Evolutionary conservation across 1,140 invertebrate genomes (phyloP).

Genomic region (Drosophila paulistorum): DNA sequence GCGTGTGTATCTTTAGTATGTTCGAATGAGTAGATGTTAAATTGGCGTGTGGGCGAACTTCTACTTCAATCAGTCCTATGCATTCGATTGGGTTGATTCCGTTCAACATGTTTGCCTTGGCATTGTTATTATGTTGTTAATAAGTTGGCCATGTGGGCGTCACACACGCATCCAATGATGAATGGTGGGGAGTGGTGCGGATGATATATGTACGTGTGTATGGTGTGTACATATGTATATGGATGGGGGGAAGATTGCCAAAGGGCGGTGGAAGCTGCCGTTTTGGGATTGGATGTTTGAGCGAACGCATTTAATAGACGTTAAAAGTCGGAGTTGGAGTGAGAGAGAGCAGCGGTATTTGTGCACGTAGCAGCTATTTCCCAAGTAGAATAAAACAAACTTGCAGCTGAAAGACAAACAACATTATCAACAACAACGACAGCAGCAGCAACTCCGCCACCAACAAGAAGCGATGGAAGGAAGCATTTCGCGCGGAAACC

Average conservation of each 20-base stretch:
- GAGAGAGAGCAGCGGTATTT: background rate
- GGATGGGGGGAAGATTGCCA: background rate
- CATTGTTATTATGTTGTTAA: slow-evolving; percentile 67
- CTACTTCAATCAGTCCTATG: background rate
- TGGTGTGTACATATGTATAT: too few relatives aligned
- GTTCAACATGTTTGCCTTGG: slow-evolving; percentile 48
- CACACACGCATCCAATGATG: slow-evolving; percentile 26
- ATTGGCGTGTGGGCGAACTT: background rate
- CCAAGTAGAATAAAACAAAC: slow-evolving; percentile 35
- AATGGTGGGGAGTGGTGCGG: slow-evolving; percentile 8
- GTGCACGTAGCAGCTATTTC: slow-evolving; percentile 33
- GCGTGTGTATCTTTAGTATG: too few relatives aligned
- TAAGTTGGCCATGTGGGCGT: slow-evolving; percentile 56
- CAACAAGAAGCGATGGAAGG: background rate
- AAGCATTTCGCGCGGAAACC: slow-evolving; percentile 43
- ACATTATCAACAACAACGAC: slow-evolving; percentile 37
- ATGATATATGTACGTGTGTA: too few relatives aligned
- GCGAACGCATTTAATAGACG: background rate
- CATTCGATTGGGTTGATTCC: slow-evolving; percentile 5
- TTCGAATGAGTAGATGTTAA: too few relatives aligned
- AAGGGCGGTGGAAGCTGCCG: too few relatives aligned
- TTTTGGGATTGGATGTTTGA: too few relatives aligned
- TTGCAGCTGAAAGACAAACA: slow-evolving; percentile 52
- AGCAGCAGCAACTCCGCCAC: background rate
- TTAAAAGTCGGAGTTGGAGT: background rate